Evolutionary conservation across 2,113 vertebrate genomes (phyloP), one percentile per base, ranked within the genome.

Genomic region (Labeo catla): DNA sequence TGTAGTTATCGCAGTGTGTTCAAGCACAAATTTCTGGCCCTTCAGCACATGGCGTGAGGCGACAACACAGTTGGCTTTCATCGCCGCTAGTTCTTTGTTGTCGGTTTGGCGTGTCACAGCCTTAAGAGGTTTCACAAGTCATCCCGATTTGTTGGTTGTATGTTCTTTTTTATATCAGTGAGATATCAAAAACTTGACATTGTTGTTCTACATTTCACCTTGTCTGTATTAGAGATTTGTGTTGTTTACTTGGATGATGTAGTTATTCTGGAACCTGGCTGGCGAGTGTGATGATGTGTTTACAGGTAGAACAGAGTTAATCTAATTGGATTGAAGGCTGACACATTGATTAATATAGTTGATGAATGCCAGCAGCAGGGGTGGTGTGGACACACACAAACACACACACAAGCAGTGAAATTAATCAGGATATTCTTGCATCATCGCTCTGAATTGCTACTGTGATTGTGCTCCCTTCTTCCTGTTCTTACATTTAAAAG

Each of bases 271-370:
- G 21, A 47, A 39, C 43, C 28, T 59, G 73, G 45, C 47, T 43
- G 52, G 73, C 49, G 28, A 63, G 79, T 50, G 2, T 59, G 84
- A 52, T 39, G 79, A 59, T 70, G 39, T 77, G 39, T 82, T 88
- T 79, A 66, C 87, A 83, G 74, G 63, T 85, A 83, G 86, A 79
- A 39, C 66, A 16, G 72, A 63, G 81, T 63, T 86, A 89, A 86
- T 84, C 28, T 84, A 88, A 89, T 88, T 86, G 82, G 68, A 65
- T 73, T 77, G 77, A 86, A 76, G 52, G 49, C 50, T 84, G 84
- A 86, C 88, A 73, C 81, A 84, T 86, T 88, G 89, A 89, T 89
- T 83, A 89, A 89, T 88, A 84, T 57, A 76, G 76, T 73, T 84
- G 76, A 83, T 52, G 61, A 84, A 81, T 72, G 11, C 63, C 54